Base-by-base conservation (phyloP, 2,888 invertebrate genomes). In the Spisula subtruncata region DNA sequence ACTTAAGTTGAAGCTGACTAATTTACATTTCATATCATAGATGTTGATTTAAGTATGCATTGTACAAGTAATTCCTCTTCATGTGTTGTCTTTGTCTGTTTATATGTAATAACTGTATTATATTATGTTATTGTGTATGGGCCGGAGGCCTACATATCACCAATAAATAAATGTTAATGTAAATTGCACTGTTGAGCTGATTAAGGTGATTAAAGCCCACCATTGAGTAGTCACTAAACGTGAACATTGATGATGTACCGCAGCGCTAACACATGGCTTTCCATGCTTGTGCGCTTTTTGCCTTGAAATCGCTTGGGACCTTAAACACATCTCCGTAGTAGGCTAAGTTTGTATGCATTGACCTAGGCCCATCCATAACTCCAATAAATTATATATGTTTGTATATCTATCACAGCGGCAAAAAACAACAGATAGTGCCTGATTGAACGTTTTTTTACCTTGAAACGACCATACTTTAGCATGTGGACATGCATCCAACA, bases 331-430 rank as follows among this genome's bases (percentile, higher is more conserved):
- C 85, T 56, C 56, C 80, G 85, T 35, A 20, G 81, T 60, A 81
- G 66, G 60, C 86, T 46, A 48, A 81, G 81, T 86, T 86, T 86
- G 86, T 86, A 71, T 46, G 51, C 46, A 35, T 16, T 48, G 25
- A 25, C 25, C 54, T 32, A 18, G 16, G 54, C 16, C 81, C 81
- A n/a, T 86, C 81, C 35, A 86, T 86, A 81, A 86, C 29, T 66
- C 66, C 81, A 56, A 81, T 86, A 86, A 86, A 86, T 86, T 86
- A 86, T 86, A 86, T 86, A 86, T 86, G 86, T 81, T 81, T 81
- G 86, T 86, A 86, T 86, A 86, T 82, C 81, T 82, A 86, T 35
- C 56, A 54, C 46, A 46, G 41, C 20, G 35, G 16, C 81, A 86
- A 85, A 85, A 85, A 85, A 18, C 80, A 35, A 85, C 85, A 85